Evolutionary conservation across 2,113 vertebrate genomes (phyloP).

Genomic region (Cyanoderma ruficeps): DNA sequence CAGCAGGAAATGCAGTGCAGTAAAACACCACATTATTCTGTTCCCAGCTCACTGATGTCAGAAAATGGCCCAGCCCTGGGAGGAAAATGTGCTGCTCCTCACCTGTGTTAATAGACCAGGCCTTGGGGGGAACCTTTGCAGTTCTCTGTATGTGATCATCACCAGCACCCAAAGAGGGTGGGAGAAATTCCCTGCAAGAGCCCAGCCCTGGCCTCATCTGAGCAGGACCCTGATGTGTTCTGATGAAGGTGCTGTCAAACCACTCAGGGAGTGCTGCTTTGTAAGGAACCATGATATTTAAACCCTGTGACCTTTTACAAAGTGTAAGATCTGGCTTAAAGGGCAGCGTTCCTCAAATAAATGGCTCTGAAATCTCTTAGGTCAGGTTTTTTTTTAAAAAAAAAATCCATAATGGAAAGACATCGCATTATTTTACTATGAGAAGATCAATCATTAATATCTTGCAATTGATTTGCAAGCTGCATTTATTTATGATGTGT

Average conservation of each 20-base stretch:
- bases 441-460: slow-evolving; percentile 19
- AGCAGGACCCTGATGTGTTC: neutral
- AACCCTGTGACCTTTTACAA: slow-evolving; percentile 37
- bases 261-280: neutral
- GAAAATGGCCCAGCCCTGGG: neutral
- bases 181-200: neutral
- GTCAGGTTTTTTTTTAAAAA: neutral
- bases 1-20: neutral
- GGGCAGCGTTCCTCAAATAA: slow-evolving; percentile 49
- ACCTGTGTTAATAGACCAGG: fast-evolving
- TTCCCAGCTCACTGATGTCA: neutral
- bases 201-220: neutral
- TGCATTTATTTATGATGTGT: slow-evolving; percentile 34
- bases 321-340: slow-evolving; percentile 35
- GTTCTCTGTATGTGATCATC: neutral
- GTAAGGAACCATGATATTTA: slow-evolving; percentile 31
- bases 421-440: slow-evolving; percentile 25
- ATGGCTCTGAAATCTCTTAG: slow-evolving; percentile 17
- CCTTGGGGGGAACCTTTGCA: neutral
- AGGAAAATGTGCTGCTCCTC: neutral
- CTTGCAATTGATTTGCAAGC: slow-evolving; percentile 43
- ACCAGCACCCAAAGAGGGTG: neutral
- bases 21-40: neutral
- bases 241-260: neutral
- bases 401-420: slow-evolving; percentile 42